Evolutionary conservation across 1,140 invertebrate species (phyloP).

Genomic region (Babylonia areolata): DNA sequence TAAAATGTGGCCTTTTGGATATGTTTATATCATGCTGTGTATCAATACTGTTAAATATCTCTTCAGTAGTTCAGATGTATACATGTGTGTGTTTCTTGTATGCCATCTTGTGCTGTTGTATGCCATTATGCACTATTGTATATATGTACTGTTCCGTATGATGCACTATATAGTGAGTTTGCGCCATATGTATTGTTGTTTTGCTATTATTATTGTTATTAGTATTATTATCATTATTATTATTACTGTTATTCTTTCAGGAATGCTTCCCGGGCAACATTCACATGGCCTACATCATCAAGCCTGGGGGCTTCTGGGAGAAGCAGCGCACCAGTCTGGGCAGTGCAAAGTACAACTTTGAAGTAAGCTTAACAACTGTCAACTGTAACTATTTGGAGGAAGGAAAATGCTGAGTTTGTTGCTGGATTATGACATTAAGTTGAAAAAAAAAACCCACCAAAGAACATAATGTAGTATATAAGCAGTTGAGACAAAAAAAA

Average conservation of each 20-base stretch:
- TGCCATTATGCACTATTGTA: too few relatives aligned
- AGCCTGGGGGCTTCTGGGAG: slow-evolving; percentile 99
- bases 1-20: too few relatives aligned
- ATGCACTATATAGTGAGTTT: too few relatives aligned
- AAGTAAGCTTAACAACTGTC: slow-evolving; percentile 82
- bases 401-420: neutral
- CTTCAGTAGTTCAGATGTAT: too few relatives aligned
- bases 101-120: too few relatives aligned
- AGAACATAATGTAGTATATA: neutral
- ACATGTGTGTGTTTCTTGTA: too few relatives aligned
- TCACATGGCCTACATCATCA: slow-evolving; percentile 91
- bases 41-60: too few relatives aligned
- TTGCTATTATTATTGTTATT: neutral
- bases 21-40: too few relatives aligned
- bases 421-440: neutral
- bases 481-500: too few relatives aligned
- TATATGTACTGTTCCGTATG: too few relatives aligned
- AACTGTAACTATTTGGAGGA: neutral
- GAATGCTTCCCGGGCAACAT: slow-evolving; percentile 90
- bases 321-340: slow-evolving; percentile 97
- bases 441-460: neutral
- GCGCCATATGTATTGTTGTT: neutral
- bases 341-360: slow-evolving; percentile 99
- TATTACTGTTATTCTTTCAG: slow-evolving; percentile 73
- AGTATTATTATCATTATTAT: too few relatives aligned